Percentiles rank a stretch among this genome's conserved stretches.
Evolutionary conservation across 1,140 invertebrate genomes (phyloP).

Genomic region (Anoplophora glabripennis): DNA sequence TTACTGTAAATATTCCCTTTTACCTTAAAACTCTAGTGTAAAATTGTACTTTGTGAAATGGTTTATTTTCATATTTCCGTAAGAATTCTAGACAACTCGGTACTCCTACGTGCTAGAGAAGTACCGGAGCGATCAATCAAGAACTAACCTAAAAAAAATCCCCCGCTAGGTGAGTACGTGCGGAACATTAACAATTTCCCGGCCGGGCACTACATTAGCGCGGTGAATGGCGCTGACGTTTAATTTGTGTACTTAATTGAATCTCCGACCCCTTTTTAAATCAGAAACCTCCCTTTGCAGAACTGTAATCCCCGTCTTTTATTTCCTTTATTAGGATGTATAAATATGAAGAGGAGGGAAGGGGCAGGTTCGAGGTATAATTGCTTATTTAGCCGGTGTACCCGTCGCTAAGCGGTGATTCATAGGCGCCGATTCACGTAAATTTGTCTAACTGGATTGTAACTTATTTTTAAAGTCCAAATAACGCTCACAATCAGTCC

Average conservation of each 20-base stretch:
- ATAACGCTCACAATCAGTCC: too few species aligned
- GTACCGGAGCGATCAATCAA: too few species aligned
- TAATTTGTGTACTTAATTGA: conserved; percentile 45
- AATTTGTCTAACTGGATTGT: not conserved
- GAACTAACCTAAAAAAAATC: too few species aligned
- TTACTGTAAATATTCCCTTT: too few species aligned
- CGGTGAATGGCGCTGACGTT: conserved; percentile 41
- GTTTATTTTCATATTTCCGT: too few species aligned
- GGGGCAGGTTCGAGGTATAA: conserved; percentile 34
- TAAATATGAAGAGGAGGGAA: conserved; percentile 37
- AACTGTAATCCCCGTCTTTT: conserved; percentile 41
- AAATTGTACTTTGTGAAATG: too few species aligned
- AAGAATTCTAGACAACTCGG: too few species aligned
- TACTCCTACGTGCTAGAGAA: too few species aligned
- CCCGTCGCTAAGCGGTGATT: conserved; percentile 4
- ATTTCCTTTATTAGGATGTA: conserved; percentile 44
- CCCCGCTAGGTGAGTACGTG: too few species aligned
- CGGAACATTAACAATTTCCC: too few species aligned
- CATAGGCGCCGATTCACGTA: not conserved
- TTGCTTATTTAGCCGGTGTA: conserved; percentile 37
- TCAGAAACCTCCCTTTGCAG: conserved; percentile 33
- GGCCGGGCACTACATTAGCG: conserved; percentile 30
- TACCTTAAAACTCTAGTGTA: too few species aligned
- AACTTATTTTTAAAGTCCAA: too few species aligned
- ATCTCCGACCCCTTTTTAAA: conserved; percentile 39